Percentiles rank a stretch among this genome's conserved stretches.
phyloP scores from a whole-genome alignment of 2,888 invertebrate species.

The Eledone cirrhosa region DNA sequence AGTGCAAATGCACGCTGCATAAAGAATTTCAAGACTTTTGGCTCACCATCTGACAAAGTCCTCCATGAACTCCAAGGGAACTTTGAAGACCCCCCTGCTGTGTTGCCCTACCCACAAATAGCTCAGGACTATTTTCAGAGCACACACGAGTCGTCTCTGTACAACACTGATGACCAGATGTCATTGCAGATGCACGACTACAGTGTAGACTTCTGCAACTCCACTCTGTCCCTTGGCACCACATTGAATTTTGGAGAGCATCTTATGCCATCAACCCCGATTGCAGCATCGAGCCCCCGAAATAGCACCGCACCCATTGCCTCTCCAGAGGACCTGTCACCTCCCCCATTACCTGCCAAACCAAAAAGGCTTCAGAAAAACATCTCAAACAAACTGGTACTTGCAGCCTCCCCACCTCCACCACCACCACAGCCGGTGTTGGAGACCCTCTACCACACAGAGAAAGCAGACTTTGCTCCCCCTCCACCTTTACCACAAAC shows the following conservation, averaged over 20 bases:
- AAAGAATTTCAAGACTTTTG: constrained; percentile 30
- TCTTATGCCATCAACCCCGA: constrained; percentile 43
- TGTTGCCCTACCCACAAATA: neutral
- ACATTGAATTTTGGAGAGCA: constrained; percentile 17
- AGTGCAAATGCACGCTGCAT: constrained; percentile 23
- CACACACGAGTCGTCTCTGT: too few relatives aligned
- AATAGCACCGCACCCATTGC: constrained; percentile 34
- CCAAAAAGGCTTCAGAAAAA: neutral
- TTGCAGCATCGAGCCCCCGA: neutral
- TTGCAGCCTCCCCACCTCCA: neutral
- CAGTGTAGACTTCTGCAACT: too few relatives aligned
- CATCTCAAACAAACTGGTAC: neutral
- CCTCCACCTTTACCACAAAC: neutral
- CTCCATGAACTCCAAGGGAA: neutral
- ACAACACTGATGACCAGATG: too few relatives aligned
- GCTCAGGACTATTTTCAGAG: too few relatives aligned
- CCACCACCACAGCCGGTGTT: too few relatives aligned
- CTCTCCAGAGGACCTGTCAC: constrained; percentile 40
- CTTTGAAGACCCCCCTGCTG: neutral
- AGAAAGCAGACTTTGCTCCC: neutral
- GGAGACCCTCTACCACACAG: neutral
- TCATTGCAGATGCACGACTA: too few relatives aligned
- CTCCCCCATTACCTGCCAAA: constrained; percentile 28
- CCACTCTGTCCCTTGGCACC: too few relatives aligned
- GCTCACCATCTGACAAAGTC: constrained; percentile 27